Base-by-base conservation (phyloP, 2,888 invertebrate genomes). In the Nomada ferruginata region DNA sequence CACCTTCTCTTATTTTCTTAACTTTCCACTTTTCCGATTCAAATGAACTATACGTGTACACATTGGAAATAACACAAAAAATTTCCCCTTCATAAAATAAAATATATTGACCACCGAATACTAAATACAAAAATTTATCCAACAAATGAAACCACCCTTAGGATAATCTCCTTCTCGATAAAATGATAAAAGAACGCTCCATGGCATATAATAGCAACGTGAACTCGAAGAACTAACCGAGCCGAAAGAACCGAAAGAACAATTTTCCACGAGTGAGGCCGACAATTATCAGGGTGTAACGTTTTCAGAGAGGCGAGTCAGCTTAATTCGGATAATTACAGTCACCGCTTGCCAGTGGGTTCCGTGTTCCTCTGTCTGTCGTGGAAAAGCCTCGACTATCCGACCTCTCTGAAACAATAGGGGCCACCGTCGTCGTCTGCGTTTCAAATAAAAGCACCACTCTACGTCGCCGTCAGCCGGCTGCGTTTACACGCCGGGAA, bases 391-490 rank as follows among this genome's bases (percentile, higher is more conserved):
- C 73, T 9, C 55, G 74, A 66, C 74, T 60, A 18, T 11, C n/a
- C 72, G 64, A 66, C 68, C 71, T 71, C 63, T 60, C 47, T 18
- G 47, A 52, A 79, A 84, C 83, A 84, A 84, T 83, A 72, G 69
- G 47, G 42, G 20, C 73, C 69, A 29, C 52, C 73, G 29, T 60
- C 69, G n/a, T 57, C 70, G 63, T 73, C 63, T 68, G 65, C 77
- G 83, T 73, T 68, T 69, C 23, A 74, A 71, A 82, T 74, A 60
- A 75, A 78, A 44, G 29, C 26, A n/a, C 36, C 53, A 29, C 26
- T 15, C n/a, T 52, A 5, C 61, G 2, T 20, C 29, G 9, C 3
- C 26, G 44, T 23, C 65, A 42, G 47, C 44, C 23, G 20, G 53
- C 11, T 11, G 13, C 47, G 80, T 81, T 85, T 78, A 78, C 60